A percentile compares a stretch with the other conserved stretches of the same genome.
phyloP scores from a whole-genome alignment of 2,888 invertebrate genomes.

The Drosophila mimica region DNA sequence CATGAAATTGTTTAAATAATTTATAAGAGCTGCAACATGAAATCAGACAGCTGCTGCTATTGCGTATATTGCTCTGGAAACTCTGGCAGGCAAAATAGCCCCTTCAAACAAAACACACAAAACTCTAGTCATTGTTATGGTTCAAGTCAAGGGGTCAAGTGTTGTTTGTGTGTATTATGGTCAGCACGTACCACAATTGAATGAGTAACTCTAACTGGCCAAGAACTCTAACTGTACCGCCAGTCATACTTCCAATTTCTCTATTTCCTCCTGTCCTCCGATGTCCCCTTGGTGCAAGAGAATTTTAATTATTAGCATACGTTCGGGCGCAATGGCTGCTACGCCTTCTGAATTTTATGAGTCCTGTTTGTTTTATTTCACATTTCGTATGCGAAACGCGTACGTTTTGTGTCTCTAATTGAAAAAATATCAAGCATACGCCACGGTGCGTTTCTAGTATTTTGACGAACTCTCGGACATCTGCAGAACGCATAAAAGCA shows the following conservation, averaged over 20 bases:
- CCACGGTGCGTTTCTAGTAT: conserved; percentile 36
- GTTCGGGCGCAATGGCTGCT: conserved; percentile 13
- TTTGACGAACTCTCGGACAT: conserved; percentile 43
- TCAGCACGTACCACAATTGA: conserved; percentile 43
- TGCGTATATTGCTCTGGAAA: conserved; percentile 10
- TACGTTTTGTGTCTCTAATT: conserved; percentile 66
- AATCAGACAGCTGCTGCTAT: conserved; percentile 61
- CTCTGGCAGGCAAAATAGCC: conserved; percentile 4
- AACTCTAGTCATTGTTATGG: conserved; percentile 64
- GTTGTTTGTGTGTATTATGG: conserved; percentile 49
- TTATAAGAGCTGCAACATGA: conserved; percentile 58
- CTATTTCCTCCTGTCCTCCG: conserved; percentile 12
- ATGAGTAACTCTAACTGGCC: conserved; percentile 15
- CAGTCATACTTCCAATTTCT: conserved; percentile 59
- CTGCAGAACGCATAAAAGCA: conserved; percentile 29
- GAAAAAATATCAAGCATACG: conserved; percentile 70
- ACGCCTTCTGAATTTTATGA: conserved; percentile 67
- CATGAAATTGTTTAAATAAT: conserved; percentile 67
- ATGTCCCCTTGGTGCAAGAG: conserved; percentile 33
- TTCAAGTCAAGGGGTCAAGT: conserved; percentile 62
- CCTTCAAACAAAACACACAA: conserved; percentile 16
- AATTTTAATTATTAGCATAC: conserved; percentile 77
- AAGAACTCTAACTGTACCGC: conserved; percentile 35
- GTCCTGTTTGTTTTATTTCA: conserved; percentile 57
- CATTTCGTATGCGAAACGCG: conserved; percentile 75